Evolutionary conservation across 2,113 vertebrate genomes (phyloP), one percentile per base, ranked within the genome.

Genomic region (Pitta sordida): DNA sequence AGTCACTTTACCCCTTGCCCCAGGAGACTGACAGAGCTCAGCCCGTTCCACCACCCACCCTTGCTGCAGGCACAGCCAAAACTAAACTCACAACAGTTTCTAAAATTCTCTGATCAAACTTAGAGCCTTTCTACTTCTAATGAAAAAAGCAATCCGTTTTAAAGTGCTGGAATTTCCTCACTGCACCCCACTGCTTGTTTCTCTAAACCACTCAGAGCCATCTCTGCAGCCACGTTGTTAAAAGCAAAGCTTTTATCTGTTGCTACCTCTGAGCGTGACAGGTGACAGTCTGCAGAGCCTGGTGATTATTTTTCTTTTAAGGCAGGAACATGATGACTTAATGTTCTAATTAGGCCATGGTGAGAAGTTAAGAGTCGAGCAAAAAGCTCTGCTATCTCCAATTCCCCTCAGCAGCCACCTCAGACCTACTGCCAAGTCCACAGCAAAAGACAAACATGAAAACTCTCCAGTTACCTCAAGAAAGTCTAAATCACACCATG

Each of bases 221-320:
- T 5, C 62, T 68, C 82, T 21, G 51, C 19, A 32, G 56, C 34
- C 56, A 56, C 53, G 0, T 1, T 34, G 39, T 67, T 93, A 52
- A 87, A 78, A 88, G 70, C 59, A 86, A 10, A 3, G 46, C 46
- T 94, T 82, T 91, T 46, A 60, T 59, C 63, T 37, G 3, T 3
- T 11, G 30, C 64, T 73, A 2, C 76, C 52, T 76, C 26, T 15
- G 29, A 62, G 56, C 17, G 44, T 15, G 39, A 48, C 20, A 5
- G 7, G 8, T 0, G 6, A 55, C 65, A 67, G 15, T 0, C 19
- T 39, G 51, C 51, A 78, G 10, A 77, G 34, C n/a, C 49, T 11
- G 30, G 22, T 49, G 67, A 84, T 91, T 91, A 64, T 62, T 56
- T 36, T 62, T 49, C 48, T 51, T 62, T 90, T 73, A 73, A 85